phyloP scores from a whole-genome alignment of 2,113 vertebrate species.

The Gallinago media region DNA sequence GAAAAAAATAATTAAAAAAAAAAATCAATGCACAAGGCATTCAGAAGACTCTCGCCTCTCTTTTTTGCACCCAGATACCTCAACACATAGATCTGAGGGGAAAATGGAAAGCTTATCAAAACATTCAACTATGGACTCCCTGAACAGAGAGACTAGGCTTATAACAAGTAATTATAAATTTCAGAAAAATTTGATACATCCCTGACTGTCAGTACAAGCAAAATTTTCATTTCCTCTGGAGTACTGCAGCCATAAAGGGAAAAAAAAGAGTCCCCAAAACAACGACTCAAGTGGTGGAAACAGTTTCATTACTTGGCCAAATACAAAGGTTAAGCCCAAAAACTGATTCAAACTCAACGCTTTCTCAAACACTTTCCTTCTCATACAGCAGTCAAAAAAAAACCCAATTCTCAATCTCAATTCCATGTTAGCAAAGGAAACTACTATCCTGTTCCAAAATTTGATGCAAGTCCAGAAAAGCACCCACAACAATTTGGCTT shows the following conservation, averaged over 20 bases:
- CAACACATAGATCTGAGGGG: not conserved
- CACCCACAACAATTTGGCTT: not conserved
- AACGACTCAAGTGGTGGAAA: not conserved
- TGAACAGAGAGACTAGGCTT: not conserved
- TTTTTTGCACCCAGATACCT: not conserved
- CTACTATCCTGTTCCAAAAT: not conserved
- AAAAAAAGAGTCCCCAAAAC: not conserved
- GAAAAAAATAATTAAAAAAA: not conserved
- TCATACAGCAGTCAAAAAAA: not conserved
- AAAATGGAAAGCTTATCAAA: not conserved
- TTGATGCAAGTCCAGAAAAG: not conserved
- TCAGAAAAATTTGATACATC: not conserved
- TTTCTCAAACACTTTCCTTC: not conserved
- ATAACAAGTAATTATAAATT: not conserved
- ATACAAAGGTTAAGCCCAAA: not conserved
- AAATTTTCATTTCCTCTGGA: not conserved
- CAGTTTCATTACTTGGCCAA: not conserved
- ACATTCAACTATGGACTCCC: not conserved
- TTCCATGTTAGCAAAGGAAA: not conserved
- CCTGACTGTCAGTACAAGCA: not conserved
- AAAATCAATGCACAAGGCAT: not conserved
- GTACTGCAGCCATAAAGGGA: not conserved
- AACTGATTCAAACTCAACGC: not conserved
- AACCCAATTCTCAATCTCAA: not conserved
- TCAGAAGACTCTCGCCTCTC: not conserved